Conservation (phyloP, 2,888 invertebrate genomes). For the Phragmatobia fuliginosa region DNA sequence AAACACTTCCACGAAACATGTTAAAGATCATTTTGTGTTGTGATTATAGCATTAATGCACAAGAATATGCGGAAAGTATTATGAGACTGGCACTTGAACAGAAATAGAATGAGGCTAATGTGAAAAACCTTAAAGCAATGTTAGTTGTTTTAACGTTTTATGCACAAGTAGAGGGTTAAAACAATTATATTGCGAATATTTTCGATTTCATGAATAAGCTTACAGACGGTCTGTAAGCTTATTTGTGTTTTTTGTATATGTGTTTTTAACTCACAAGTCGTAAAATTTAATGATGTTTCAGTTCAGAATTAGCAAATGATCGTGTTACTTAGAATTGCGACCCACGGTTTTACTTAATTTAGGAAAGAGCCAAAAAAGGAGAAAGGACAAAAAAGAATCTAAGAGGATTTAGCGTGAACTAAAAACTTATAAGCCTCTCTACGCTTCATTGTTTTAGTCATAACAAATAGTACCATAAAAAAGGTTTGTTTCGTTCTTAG, state of each 20-base stretch:
- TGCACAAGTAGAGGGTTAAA: no score
- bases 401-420: not conserved
- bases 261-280: not conserved
- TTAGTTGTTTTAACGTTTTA: not conserved
- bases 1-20: constrained; percentile 29
- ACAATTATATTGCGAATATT: no score
- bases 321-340: not conserved
- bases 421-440: no score
- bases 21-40: constrained; percentile 23
- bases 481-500: not conserved
- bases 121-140: not conserved
- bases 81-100: constrained; percentile 18
- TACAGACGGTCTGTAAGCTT: no score
- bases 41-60: constrained; percentile 34
- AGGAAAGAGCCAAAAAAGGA: not conserved
- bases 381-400: not conserved
- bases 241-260: no score
- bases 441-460: no score
- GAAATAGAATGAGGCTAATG: constrained; percentile 17
- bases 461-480: not conserved
- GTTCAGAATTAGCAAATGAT: not conserved
- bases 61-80: constrained; percentile 25
- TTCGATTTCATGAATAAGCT: no score
- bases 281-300: not conserved
- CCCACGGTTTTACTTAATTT: not conserved